phyloP scores from a whole-genome alignment of 2,797 vertebrate genomes.

The Anableps anableps region DNA sequence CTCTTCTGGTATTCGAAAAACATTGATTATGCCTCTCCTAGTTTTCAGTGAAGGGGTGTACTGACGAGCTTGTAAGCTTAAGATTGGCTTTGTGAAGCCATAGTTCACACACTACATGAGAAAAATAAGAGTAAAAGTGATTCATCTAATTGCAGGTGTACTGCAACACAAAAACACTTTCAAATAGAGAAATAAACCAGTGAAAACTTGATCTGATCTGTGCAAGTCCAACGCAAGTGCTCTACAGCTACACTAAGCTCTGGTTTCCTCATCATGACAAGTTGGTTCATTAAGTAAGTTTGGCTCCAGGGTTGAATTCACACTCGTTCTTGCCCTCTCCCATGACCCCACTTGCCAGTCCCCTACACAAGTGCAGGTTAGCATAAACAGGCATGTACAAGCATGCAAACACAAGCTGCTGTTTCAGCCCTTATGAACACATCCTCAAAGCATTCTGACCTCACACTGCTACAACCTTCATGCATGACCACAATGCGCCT shows the following conservation, averaged over 20 bases:
- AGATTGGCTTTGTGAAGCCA: neutral
- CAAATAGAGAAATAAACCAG: neutral
- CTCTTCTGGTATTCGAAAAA: conserved; percentile 17
- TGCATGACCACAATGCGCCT: conserved; percentile 38
- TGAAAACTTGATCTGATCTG: conserved; percentile 47
- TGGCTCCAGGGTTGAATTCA: conserved; percentile 72
- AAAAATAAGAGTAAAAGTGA: neutral
- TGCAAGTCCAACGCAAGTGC: conserved; percentile 30
- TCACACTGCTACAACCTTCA: conserved; percentile 43
- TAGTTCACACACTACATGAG: neutral
- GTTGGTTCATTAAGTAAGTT: conserved; percentile 74
- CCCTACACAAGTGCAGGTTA: conserved; percentile 45
- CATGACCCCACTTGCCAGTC: conserved; percentile 74
- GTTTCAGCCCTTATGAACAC: conserved; percentile 37
- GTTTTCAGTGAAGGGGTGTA: conserved; percentile 2
- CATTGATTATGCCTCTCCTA: neutral
- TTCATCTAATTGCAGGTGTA: neutral
- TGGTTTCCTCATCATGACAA: conserved; percentile 62
- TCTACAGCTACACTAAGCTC: conserved; percentile 57
- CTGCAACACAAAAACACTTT: conserved; percentile 25
- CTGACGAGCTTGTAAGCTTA: neutral
- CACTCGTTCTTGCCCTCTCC: conserved; percentile 73
- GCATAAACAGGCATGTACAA: conserved; percentile 41
- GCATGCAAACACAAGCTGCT: conserved; percentile 23
- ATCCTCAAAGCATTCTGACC: conserved; percentile 37